A percentile compares a stretch with the other conserved stretches of the same genome.
phyloP scores from a whole-genome alignment of 2,797 vertebrate genomes.

The Nothura maculosa region DNA sequence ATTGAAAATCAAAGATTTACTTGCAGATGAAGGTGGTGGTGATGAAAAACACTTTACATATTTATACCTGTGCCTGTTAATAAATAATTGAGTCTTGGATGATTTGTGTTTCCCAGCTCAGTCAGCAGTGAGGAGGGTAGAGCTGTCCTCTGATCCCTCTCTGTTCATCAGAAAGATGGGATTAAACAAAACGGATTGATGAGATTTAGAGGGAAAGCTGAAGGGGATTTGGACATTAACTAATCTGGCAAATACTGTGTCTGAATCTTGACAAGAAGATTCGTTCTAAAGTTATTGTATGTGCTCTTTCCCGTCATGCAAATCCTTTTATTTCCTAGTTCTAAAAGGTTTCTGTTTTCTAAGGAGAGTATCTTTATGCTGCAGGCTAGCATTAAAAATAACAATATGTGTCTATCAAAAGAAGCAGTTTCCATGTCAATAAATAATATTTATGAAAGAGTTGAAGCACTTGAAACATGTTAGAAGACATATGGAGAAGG shows the following conservation, averaged over 20 bases:
- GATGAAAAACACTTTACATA: neutral
- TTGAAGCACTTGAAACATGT: neutral
- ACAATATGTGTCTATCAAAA: neutral
- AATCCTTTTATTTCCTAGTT: neutral
- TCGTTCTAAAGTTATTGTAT: neutral
- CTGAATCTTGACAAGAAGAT: neutral
- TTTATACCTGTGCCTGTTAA: neutral
- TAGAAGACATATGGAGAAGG: neutral
- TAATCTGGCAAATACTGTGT: neutral
- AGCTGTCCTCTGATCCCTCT: neutral
- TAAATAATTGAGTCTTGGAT: neutral
- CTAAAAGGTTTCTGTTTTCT: neutral
- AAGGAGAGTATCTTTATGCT: neutral
- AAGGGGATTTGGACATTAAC: neutral
- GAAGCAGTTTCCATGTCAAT: conserved; percentile 21
- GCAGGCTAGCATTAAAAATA: neutral
- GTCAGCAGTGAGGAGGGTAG: neutral
- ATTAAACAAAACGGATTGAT: neutral
- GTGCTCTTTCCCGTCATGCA: neutral
- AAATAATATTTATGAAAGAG: conserved; percentile 18
- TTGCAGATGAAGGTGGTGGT: conserved; percentile 16
- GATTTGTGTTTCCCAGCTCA: neutral
- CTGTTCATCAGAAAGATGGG: neutral
- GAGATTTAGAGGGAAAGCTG: neutral
- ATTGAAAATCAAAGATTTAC: neutral